Conservation (phyloP, 64 coral and sea anemone genomes). For the Dendronephthya gigantea region DNA sequence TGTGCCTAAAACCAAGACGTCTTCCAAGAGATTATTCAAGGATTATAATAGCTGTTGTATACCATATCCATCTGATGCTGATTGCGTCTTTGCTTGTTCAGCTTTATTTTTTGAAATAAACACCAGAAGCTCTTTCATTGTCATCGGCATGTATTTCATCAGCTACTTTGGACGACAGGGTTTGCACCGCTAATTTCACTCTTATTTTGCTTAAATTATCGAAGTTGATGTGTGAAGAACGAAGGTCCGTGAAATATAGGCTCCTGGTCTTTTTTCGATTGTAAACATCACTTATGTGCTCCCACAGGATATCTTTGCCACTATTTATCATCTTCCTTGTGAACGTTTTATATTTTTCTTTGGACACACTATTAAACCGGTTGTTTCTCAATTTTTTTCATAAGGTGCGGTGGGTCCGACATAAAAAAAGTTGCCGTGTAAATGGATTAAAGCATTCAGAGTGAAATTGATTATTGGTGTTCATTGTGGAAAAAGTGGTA, state of each 20-base stretch:
- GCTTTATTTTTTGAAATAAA: no score
- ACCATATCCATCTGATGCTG: no score
- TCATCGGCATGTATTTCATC: no score
- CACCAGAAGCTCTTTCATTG: no score
- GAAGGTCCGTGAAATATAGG: not conserved
- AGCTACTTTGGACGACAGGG: not conserved
- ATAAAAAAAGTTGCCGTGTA: not conserved
- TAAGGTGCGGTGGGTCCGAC: not conserved
- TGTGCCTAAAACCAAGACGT: no score
- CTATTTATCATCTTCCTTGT: not conserved
- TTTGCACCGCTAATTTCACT: not conserved
- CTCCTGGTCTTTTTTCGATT: not conserved
- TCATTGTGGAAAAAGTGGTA: not conserved
- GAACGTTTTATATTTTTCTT: not conserved
- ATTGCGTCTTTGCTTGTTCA: no score
- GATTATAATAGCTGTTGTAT: no score
- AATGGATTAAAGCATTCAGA: constrained; percentile 4
- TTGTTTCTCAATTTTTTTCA: not conserved
- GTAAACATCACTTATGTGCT: not conserved
- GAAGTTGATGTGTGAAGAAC: not conserved
- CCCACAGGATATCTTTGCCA: not conserved
- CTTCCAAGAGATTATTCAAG: no score
- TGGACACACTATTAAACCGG: not conserved
- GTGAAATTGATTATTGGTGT: constrained; percentile 7
- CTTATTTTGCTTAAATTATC: constrained; percentile 13